These are phyloP conservation scores for Phocoena phocoena DNA, from an alignment of 2,113 vertebrate species.

Conservation along the genomic window DNA sequence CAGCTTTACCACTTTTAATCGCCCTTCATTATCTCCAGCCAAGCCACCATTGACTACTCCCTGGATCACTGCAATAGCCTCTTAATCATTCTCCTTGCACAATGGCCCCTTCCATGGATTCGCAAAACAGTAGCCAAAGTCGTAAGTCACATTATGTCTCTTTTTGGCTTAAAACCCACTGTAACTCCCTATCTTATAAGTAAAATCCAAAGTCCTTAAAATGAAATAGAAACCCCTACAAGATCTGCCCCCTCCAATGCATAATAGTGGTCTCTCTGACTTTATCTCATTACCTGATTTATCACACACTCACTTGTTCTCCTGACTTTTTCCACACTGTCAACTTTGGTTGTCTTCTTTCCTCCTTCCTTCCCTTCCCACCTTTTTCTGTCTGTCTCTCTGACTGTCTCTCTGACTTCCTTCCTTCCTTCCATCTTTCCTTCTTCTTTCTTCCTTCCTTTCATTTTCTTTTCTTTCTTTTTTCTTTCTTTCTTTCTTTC, in stretches of 20 bases:
- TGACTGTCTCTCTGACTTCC: background rate
- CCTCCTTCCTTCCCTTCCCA: background rate
- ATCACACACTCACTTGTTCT: background rate
- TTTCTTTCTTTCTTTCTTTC: background rate
- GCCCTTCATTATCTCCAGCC: background rate
- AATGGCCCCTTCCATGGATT: background rate
- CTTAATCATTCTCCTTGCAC: background rate
- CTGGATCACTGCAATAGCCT: background rate
- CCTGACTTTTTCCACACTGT: background rate
- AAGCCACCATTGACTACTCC: background rate
- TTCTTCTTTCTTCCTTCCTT: background rate
- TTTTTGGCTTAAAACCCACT: background rate
- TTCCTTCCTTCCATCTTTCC: accelerated
- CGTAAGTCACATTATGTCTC: background rate
- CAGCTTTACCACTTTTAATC: background rate
- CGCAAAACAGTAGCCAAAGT: background rate
- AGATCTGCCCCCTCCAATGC: background rate
- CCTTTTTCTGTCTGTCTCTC: background rate
- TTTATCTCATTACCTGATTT: background rate
- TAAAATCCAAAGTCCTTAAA: background rate
- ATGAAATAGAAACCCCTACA: background rate
- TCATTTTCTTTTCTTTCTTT: background rate
- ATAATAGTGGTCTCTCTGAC: background rate
- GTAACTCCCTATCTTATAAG: background rate
- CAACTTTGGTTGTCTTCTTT: background rate